Conservation (phyloP, 2,113 vertebrate species). For the Hippocampus zosterae region DNA sequence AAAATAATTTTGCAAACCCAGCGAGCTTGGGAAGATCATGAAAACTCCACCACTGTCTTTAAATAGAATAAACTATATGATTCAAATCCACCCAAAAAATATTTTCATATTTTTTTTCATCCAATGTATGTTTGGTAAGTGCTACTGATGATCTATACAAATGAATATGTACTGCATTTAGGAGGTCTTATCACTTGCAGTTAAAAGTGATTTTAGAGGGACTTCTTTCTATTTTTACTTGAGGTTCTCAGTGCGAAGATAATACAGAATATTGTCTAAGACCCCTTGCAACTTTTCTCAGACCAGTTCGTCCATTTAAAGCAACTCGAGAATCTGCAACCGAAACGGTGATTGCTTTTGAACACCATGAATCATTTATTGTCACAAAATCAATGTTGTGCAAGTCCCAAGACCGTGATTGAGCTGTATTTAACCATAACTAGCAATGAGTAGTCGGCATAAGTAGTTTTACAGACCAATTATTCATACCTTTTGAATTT, state of each 20-base stretch:
- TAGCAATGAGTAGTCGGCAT: neutral
- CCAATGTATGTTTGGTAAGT: neutral
- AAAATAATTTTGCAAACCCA: too few species aligned
- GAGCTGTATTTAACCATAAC: conserved; percentile 1
- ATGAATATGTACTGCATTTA: neutral
- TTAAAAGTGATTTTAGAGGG: neutral
- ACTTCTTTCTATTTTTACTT: neutral
- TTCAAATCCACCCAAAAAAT: too few species aligned
- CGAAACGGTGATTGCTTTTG: conserved; percentile 5
- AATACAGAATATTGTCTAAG: neutral
- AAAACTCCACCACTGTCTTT: too few species aligned
- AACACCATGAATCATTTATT: conserved; percentile 8
- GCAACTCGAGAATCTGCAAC: conserved; percentile 3
- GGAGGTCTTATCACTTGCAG: neutral
- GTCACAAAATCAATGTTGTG: neutral
- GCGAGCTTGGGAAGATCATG: too few species aligned
- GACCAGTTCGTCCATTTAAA: neutral
- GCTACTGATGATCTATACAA: neutral
- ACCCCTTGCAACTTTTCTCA: neutral
- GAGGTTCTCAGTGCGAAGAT: neutral
- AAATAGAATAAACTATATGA: too few species aligned
- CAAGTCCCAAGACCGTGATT: neutral
- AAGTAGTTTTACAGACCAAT: neutral
- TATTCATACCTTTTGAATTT: neutral
- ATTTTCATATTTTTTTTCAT: too few species aligned